A percentile compares a stretch with the other conserved stretches of the same genome.
These are phyloP conservation scores for Mnemiopsis leidyi DNA, from an alignment of 37 sponge, comb jelly and placozoan genomes.

Conservation along the genomic window DNA sequence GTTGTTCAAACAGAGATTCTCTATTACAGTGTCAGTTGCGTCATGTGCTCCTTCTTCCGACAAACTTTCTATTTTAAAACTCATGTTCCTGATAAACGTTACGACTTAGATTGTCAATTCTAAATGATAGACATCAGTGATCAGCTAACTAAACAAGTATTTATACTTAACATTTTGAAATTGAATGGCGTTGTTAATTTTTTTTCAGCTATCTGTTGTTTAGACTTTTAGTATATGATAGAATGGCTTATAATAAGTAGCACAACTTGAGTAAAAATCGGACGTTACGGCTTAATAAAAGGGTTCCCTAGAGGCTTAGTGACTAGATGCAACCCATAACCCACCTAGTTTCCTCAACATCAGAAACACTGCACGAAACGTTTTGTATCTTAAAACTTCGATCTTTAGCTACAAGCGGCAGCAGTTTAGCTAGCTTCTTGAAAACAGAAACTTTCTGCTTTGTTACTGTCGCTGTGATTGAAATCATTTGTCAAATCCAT, in stretches of 20 bases:
- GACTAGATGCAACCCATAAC: not conserved
- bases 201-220: no score
- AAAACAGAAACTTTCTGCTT: not conserved
- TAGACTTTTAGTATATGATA: no score
- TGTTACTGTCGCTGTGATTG: not conserved
- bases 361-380: slow-evolving; percentile 37
- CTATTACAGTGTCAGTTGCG: not conserved
- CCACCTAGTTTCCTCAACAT: slow-evolving; percentile 44
- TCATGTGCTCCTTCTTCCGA: not conserved
- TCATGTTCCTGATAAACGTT: slow-evolving; percentile 50
- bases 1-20: not conserved
- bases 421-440: not conserved
- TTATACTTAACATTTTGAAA: no score
- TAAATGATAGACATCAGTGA: no score
- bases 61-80: slow-evolving; percentile 31
- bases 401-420: not conserved
- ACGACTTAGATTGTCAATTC: not conserved
- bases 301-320: no score
- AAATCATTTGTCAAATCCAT: no score
- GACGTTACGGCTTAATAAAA: no score
- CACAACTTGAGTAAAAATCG: no score
- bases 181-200: no score
- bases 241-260: no score
- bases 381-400: slow-evolving; percentile 23
- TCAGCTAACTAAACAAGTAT: no score